phyloP scores from a whole-genome alignment of 2,113 vertebrate genomes.

The Gavialis gangeticus region DNA sequence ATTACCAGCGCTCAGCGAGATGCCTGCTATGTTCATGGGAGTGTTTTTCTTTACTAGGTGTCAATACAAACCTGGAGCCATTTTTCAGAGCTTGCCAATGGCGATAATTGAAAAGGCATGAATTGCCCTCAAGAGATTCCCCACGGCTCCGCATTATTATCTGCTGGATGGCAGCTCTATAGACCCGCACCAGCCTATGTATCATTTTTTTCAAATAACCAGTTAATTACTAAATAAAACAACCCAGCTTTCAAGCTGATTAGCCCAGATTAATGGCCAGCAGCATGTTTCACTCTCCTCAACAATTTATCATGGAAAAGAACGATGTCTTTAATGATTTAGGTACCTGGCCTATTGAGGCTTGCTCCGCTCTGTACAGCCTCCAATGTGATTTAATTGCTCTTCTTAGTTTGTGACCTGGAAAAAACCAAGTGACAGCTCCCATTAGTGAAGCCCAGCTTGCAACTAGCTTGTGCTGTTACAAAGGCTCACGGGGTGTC shows the following conservation, averaged over 20 bases:
- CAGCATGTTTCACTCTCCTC: conserved; percentile 85
- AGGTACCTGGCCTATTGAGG: conserved; percentile 85
- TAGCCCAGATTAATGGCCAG: conserved; percentile 95
- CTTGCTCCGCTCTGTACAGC: conserved; percentile 77
- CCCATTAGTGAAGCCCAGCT: conserved; percentile 86
- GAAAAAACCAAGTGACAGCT: conserved; percentile 89
- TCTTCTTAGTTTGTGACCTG: conserved; percentile 86
- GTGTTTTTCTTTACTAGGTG: conserved; percentile 69
- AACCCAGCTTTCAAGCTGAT: conserved; percentile 88
- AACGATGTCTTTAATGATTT: conserved; percentile 93
- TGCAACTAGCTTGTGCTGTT: conserved; percentile 79
- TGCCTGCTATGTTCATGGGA: conserved; percentile 49
- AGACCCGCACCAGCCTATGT: conserved; percentile 80
- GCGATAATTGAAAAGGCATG: conserved; percentile 79
- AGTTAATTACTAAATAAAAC: conserved; percentile 94
- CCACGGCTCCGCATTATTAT: conserved; percentile 74
- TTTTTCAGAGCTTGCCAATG: conserved; percentile 79
- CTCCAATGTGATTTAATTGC: conserved; percentile 92
- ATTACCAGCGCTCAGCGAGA: conserved; percentile 58
- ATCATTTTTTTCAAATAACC: conserved; percentile 90
- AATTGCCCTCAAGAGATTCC: conserved; percentile 79
- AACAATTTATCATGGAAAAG: conserved; percentile 94
- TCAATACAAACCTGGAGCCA: conserved; percentile 78
- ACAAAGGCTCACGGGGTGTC: conserved; percentile 80
- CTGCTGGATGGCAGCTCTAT: conserved; percentile 79